Percentiles rank a stretch among this genome's conserved stretches.
Conservation (phyloP, 2,797 vertebrate genomes). For the Champsocephalus gunnari region DNA sequence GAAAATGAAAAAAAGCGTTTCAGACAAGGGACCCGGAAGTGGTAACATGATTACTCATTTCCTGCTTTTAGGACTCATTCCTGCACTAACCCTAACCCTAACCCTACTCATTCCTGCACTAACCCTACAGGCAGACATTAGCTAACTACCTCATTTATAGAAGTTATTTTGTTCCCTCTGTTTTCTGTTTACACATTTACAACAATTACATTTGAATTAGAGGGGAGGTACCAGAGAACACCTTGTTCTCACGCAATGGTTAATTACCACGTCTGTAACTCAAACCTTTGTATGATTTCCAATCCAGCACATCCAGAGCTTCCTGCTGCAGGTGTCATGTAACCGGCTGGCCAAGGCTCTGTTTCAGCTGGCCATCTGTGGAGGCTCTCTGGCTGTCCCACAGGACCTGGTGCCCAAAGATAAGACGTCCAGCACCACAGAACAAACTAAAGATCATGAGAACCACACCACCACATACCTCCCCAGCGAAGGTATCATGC, state of each 20-base stretch:
- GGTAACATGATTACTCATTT: too few species aligned
- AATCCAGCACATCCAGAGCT: conserved; percentile 77
- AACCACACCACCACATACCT: conserved; percentile 30
- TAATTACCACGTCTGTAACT: conserved; percentile 4
- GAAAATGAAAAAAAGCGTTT: too few species aligned
- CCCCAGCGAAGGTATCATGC: conserved; percentile 80
- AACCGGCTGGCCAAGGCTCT: conserved; percentile 77
- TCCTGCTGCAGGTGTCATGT: conserved; percentile 75
- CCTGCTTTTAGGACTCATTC: too few species aligned
- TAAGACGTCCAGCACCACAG: conserved; percentile 59
- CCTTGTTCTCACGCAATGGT: neutral
- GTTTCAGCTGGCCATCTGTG: conserved; percentile 86
- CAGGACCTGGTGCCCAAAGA: conserved; percentile 81
- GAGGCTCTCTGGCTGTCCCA: conserved; percentile 83
- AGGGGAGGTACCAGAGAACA: neutral
- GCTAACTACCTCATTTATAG: too few species aligned
- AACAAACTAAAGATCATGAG: conserved; percentile 55
- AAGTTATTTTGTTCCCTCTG: too few species aligned
- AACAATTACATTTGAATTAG: neutral
- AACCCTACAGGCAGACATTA: too few species aligned
- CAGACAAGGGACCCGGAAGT: too few species aligned
- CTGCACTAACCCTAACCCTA: too few species aligned
- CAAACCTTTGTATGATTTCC: conserved; percentile 14
- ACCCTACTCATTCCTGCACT: too few species aligned
- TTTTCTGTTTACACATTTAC: neutral